A percentile compares a stretch with the other conserved stretches of the same genome.
phyloP scores from a whole-genome alignment of 2,797 vertebrate species.

The Percopsis omiscomaycus region DNA sequence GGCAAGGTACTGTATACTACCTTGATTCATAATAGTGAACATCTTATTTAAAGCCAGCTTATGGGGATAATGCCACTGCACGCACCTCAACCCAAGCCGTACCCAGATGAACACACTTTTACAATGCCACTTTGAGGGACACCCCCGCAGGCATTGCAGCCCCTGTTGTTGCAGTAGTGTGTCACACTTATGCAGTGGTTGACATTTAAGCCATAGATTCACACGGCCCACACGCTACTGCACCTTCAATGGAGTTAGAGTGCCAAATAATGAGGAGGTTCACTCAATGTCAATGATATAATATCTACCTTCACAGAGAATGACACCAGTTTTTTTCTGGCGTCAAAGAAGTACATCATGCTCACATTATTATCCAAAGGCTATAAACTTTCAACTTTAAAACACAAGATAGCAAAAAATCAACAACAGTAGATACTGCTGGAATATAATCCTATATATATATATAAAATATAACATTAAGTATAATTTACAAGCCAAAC shows the following conservation, averaged over 20 bases:
- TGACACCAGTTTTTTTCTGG: not conserved
- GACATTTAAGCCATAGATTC: conserved; percentile 6
- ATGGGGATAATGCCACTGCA: too few species aligned
- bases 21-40: too few species aligned
- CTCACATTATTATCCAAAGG: too few species aligned
- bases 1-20: too few species aligned
- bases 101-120: not conserved
- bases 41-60: too few species aligned
- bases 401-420: too few species aligned
- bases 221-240: not conserved
- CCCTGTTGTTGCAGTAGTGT: not conserved
- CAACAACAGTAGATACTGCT: too few species aligned
- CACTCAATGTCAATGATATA: not conserved
- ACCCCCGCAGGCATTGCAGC: not conserved
- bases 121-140: not conserved
- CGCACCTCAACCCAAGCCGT: too few species aligned
- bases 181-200: not conserved
- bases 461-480: too few species aligned
- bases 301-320: not conserved
- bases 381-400: too few species aligned
- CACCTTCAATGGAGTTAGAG: not conserved
- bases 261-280: not conserved
- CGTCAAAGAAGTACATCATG: not conserved
- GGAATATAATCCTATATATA: too few species aligned
- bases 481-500: too few species aligned